Evolutionary conservation across 2,888 invertebrate genomes (phyloP), one percentile per base, ranked within the genome.

Genomic region (Chrysolina haemoptera): DNA sequence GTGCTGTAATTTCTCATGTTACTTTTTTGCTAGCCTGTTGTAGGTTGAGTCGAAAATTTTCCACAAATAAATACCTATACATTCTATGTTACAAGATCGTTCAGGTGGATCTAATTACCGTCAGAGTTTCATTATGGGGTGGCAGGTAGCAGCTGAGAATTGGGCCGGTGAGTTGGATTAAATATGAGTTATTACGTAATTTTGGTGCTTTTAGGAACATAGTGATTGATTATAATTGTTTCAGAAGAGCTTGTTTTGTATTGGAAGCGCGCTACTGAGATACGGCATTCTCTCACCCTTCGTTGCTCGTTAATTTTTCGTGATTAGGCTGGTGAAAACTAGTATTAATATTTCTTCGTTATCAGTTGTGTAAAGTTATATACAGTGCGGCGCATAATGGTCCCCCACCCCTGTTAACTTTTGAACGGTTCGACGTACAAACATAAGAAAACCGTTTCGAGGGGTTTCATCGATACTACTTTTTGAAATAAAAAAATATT

Each of bases 171-270:
- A 14, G 59, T 59, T 22, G 59, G 35, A 27, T 59, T 35, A 35
- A 59, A 27, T 59, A 59, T 59, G 59, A 59, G 27, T 59, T 59
- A 59, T 59, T 59, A 16, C 14, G 9, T n/a, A n/a, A 59, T 59
- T 59, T 59, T 9, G 27, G 35, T 6, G n/a, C 14, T 35, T 1
- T 27, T 53, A 20, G 11, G 27, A 27, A 27, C n/a, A 18, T 11
- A 59, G 10, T 59, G 59, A 59, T 27, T 59, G 59, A 35, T 35
- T 59, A 9, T 11, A 18, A 53, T 59, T 59, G 59, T 59, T n/a
- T 59, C 10, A 14, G 50, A n/a, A 5, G n/a, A 50, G 18, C 43
- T 50, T 50, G 50, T 50, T 50, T 16, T 43, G 43, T n/a, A 50
- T 20, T 55, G 55, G 22, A 20, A 55, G 22, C 48, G 16, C 2